Evolutionary conservation across 2,113 vertebrate species (phyloP).

Genomic region (Cacatua alba): DNA sequence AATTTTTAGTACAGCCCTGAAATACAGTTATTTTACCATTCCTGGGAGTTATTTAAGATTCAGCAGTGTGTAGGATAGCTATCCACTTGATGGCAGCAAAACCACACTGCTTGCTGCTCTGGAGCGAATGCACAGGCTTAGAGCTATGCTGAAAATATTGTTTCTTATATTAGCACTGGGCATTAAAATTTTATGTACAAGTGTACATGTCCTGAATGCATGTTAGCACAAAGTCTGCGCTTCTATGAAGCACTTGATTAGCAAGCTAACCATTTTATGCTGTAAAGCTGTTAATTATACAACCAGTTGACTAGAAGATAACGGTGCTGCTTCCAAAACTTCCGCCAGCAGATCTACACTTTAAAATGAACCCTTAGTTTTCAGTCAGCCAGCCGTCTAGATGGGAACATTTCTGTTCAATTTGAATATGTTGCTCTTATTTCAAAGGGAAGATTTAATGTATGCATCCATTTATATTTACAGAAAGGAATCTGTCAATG

Average conservation of each 20-base stretch:
- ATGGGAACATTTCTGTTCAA: not conserved
- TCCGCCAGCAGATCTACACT: not conserved
- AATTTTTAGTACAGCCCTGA: not conserved
- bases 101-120: not conserved
- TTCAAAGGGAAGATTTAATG: not conserved
- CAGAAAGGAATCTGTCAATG: not conserved
- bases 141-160: not conserved
- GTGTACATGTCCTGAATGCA: not conserved
- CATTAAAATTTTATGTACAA: not conserved
- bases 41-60: not conserved
- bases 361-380: not conserved
- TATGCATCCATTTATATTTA: not conserved
- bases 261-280: not conserved
- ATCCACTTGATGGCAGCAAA: constrained; percentile 65
- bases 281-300: not conserved
- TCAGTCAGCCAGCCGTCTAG: not conserved
- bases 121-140: fast-evolving
- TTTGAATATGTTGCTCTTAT: not conserved
- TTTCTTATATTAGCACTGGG: not conserved
- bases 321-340: not conserved
- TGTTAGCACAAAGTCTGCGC: not conserved
- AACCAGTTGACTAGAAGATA: not conserved
- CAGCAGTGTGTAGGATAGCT: not conserved
- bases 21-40: not conserved
- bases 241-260: not conserved